Conservation (phyloP, 2,888 invertebrate genomes). For the Cerastis rubricosa region DNA sequence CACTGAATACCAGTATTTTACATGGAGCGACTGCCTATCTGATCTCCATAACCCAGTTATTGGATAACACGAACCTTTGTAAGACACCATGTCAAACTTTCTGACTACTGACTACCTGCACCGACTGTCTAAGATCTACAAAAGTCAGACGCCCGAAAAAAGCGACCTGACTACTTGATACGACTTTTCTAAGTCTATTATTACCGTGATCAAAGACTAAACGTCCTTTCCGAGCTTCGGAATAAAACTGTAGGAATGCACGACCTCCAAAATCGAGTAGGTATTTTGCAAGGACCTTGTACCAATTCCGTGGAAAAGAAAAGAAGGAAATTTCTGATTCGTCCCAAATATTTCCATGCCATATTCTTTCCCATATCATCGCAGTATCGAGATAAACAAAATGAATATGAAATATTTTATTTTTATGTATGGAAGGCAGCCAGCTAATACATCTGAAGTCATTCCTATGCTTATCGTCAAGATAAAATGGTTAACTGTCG, state of each 20-base stretch:
- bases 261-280: background rate
- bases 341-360: conserved; percentile 16
- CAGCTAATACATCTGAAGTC: conserved; percentile 49
- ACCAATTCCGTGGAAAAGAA: conserved; percentile 4
- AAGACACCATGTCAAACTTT: background rate
- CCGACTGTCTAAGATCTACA: no score
- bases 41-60: background rate
- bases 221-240: background rate
- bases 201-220: background rate
- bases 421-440: conserved; percentile 51
- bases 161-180: no score
- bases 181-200: no score
- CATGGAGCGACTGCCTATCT: background rate
- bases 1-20: background rate
- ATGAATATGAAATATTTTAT: conserved; percentile 46
- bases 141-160: no score
- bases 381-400: conserved; percentile 46
- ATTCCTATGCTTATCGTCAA: conserved; percentile 51
- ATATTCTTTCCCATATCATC: conserved; percentile 27
- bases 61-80: background rate
- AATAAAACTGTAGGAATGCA: background rate
- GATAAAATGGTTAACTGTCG: conserved; percentile 43
- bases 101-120: no score
- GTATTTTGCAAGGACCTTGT: conserved; percentile 22
- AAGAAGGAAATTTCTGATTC: conserved; percentile 2